Evolutionary conservation across 2,797 vertebrate genomes (phyloP).

Genomic region (Rhinophrynus dorsalis): DNA sequence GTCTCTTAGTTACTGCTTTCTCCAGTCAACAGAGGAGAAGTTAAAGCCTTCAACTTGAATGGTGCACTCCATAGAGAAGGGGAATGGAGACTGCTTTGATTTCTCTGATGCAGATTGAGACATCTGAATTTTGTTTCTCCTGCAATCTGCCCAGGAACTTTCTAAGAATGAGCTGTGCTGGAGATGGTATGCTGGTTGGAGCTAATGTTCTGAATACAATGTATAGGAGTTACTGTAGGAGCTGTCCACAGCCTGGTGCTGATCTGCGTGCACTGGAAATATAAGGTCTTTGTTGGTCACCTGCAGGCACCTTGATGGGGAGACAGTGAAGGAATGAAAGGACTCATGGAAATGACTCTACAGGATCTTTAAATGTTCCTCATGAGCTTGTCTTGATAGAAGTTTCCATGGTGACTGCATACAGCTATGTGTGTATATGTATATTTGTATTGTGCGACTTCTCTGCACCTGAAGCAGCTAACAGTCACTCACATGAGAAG

Average conservation of each 20-base stretch:
- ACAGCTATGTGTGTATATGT: slow-evolving; percentile 2
- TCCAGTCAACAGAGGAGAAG: slow-evolving; percentile 3
- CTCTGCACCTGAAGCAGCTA: slow-evolving; percentile 29
- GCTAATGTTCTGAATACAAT: neutral
- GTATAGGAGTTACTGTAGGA: neutral
- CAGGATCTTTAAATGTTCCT: slow-evolving; percentile 3
- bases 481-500: neutral
- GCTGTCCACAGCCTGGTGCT: neutral
- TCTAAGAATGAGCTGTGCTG: neutral
- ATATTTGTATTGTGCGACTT: slow-evolving; percentile 1
- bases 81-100: neutral
- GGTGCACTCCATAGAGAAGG: neutral
- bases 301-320: slow-evolving; percentile 12
- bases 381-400: slow-evolving; percentile 1
- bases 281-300: neutral
- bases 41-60: neutral
- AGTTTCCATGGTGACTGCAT: slow-evolving; percentile 34
- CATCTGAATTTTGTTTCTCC: neutral
- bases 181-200: neutral
- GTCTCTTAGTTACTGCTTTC: neutral
- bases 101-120: neutral
- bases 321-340: slow-evolving; percentile 14
- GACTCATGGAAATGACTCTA: slow-evolving; percentile 9
- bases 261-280: too few relatives aligned
- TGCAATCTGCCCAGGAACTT: neutral